These are phyloP conservation scores for Carassius gibelio DNA, from an alignment of 2,113 vertebrate genomes.

Conservation along the genomic window DNA sequence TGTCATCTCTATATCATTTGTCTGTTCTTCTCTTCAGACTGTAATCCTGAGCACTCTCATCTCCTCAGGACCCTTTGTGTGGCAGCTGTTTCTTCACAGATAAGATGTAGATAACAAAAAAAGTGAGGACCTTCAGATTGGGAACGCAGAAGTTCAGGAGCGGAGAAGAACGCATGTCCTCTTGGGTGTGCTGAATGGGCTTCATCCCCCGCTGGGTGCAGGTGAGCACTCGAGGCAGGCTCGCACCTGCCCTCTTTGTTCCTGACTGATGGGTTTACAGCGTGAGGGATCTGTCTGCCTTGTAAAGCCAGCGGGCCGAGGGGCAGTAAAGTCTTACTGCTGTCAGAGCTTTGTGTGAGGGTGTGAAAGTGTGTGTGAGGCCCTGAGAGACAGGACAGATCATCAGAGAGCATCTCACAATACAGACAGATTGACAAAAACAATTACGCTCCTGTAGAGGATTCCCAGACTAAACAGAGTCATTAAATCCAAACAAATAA, in stretches of 20 bases:
- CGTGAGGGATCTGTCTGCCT: slow-evolving; percentile 74
- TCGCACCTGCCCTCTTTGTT: slow-evolving; percentile 78
- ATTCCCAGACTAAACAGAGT: slow-evolving; percentile 19
- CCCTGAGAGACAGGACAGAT: slow-evolving; percentile 23
- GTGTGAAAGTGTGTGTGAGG: slow-evolving; percentile 39
- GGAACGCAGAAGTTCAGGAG: slow-evolving; percentile 49
- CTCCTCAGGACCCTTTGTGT: not conserved
- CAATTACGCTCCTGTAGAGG: slow-evolving; percentile 13
- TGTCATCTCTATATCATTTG: not conserved
- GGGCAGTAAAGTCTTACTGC: slow-evolving; percentile 72
- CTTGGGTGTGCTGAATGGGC: slow-evolving; percentile 71
- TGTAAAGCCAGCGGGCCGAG: slow-evolving; percentile 72
- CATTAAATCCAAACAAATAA: slow-evolving; percentile 6
- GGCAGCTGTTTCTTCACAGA: not conserved
- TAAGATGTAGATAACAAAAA: slow-evolving; percentile 28
- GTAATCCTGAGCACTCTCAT: not conserved
- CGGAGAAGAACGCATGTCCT: slow-evolving; percentile 64
- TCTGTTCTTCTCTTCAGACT: not conserved
- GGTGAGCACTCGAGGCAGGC: slow-evolving; percentile 77
- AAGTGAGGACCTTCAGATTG: not conserved
- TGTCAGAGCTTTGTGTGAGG: slow-evolving; percentile 72
- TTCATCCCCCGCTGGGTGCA: slow-evolving; percentile 73
- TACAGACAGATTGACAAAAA: slow-evolving; percentile 35
- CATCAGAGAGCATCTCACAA: slow-evolving; percentile 44
- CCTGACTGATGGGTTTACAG: slow-evolving; percentile 77